Conservation (phyloP, 1,140 invertebrate genomes). For the Drosophila bocki region DNA sequence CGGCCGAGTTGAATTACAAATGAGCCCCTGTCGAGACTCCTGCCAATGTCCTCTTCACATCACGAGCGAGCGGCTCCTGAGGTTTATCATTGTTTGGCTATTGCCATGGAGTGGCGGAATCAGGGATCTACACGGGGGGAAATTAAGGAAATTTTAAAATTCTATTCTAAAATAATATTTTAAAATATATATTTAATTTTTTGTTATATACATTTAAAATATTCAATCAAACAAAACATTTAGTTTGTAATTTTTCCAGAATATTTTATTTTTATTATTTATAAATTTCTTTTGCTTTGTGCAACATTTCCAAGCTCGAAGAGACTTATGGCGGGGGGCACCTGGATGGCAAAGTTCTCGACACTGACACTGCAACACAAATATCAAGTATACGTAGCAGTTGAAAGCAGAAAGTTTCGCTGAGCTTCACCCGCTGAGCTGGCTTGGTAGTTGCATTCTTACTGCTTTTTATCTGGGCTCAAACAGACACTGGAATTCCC, state of each 20-base stretch:
- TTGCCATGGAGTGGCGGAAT: conserved; percentile 19
- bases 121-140: neutral
- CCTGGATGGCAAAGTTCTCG: conserved; percentile 46
- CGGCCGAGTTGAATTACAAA: conserved; percentile 73
- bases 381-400: conserved; percentile 35
- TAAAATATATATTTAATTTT: no score
- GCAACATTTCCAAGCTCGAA: neutral
- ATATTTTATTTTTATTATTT: neutral
- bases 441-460: conserved; percentile 32
- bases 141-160: no score
- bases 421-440: conserved; percentile 4
- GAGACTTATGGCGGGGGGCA: conserved; percentile 1
- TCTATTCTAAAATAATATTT: no score
- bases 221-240: neutral
- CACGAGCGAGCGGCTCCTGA: conserved; percentile 48
- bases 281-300: neutral
- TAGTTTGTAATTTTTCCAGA: neutral
- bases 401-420: conserved; percentile 22
- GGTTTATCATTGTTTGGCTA: conserved; percentile 77
- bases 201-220: neutral
- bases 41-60: conserved; percentile 55
- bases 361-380: conserved; percentile 38
- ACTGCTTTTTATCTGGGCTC: conserved; percentile 35
- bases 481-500: conserved; percentile 26
- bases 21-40: conserved; percentile 56